Percentiles rank a stretch among this genome's conserved stretches.
Conservation (phyloP, 2,888 invertebrate genomes). For the Agrypnus murinus region DNA sequence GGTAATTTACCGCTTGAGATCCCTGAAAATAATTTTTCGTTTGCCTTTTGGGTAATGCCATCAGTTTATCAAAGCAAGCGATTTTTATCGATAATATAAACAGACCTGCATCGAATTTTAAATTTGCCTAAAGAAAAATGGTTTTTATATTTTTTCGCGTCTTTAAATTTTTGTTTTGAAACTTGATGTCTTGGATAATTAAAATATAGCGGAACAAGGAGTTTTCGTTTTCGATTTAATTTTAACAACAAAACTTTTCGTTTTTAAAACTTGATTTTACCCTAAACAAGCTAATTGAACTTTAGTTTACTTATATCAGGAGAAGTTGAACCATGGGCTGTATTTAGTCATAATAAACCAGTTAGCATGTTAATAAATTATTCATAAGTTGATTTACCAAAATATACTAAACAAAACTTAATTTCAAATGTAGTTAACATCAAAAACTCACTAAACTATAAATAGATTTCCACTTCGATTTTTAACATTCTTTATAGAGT, state of each 20-base stretch:
- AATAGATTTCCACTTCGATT: too few relatives aligned
- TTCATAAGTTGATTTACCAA: conserved; percentile 2
- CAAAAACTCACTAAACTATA: too few relatives aligned
- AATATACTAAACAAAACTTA: not conserved
- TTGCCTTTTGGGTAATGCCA: conserved; percentile 31
- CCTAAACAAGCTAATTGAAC: too few relatives aligned
- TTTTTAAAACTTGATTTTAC: not conserved
- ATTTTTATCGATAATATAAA: conserved; percentile 37
- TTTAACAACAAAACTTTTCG: not conserved
- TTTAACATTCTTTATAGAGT: too few relatives aligned
- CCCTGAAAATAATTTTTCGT: conserved; percentile 33
- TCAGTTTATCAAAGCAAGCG: conserved; percentile 37
- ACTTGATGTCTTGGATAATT: not conserved
- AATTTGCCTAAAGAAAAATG: not conserved
- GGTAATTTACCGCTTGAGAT: conserved; percentile 18
- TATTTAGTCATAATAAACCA: conserved; percentile 4
- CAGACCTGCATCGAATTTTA: conserved; percentile 37
- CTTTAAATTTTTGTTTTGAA: not conserved
- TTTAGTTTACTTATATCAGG: not conserved
- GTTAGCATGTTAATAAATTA: conserved; percentile 3
- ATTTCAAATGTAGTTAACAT: not conserved
- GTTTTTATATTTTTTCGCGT: not conserved
- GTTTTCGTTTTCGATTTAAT: conserved; percentile 2
- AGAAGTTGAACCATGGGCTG: not conserved
- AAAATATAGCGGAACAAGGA: not conserved